Percentiles rank a stretch among this genome's conserved stretches.
phyloP scores from a whole-genome alignment of 1,140 invertebrate species.

The Riptortus pedestris region DNA sequence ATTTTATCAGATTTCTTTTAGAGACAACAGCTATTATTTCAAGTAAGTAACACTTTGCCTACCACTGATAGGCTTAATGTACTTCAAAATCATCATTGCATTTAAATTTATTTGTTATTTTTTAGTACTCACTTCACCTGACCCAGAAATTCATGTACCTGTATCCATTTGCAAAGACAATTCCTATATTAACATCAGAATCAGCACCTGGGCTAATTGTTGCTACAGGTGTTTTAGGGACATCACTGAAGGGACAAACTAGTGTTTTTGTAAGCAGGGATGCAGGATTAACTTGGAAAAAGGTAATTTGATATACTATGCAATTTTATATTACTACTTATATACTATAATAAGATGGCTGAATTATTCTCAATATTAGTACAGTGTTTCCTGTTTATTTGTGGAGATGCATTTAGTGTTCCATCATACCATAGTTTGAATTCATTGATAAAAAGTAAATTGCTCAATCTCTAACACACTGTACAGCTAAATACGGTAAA shows the following conservation, averaged over 20 bases:
- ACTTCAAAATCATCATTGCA: not conserved
- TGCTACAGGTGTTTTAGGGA: conserved; percentile 71
- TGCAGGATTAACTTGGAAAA: conserved; percentile 73
- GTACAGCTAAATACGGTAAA: too few relatives aligned
- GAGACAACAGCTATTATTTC: not conserved
- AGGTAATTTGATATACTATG: conserved; percentile 48
- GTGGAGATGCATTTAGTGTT: too few relatives aligned
- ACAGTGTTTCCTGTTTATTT: not conserved
- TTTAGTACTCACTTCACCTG: conserved; percentile 69
- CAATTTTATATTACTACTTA: not conserved
- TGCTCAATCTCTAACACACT: too few relatives aligned
- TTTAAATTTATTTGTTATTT: conserved; percentile 28
- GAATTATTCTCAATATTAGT: not conserved
- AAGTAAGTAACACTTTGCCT: not conserved
- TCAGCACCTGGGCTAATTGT: conserved; percentile 81
- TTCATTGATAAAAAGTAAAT: too few relatives aligned
- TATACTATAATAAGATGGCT: not conserved
- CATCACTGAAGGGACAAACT: conserved; percentile 64
- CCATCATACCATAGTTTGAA: too few relatives aligned
- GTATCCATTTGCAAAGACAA: conserved; percentile 63
- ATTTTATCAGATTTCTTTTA: too few relatives aligned
- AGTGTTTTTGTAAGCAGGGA: conserved; percentile 66
- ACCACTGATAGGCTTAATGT: not conserved
- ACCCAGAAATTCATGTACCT: conserved; percentile 73
- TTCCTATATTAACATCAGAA: conserved; percentile 73